Conservation (phyloP, 1,140 invertebrate species). For the Pseudomyrmex flavicornis region DNA sequence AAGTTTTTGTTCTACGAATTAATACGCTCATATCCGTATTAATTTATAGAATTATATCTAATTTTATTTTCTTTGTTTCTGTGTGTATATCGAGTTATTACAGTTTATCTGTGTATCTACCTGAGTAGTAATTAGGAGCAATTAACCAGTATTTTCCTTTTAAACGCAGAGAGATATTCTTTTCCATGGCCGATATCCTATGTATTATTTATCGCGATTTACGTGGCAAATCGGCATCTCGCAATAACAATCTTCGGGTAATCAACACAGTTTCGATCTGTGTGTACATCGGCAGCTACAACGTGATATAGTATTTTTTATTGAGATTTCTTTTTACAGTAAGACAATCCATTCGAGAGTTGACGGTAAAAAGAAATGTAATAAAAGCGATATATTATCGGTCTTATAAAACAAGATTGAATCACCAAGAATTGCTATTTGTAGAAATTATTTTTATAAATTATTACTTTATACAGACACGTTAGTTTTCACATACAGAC, state of each 20-base stretch:
- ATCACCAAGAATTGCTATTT: background rate
- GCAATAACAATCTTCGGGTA: constrained; percentile 26
- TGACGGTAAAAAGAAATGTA: background rate
- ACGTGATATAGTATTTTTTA: background rate
- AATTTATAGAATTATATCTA: constrained; percentile 42
- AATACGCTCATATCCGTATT: background rate
- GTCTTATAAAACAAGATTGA: background rate
- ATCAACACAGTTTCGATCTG: constrained; percentile 13
- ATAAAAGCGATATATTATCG: constrained; percentile 4
- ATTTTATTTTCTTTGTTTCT: constrained; percentile 25
- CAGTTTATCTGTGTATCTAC: constrained; percentile 45
- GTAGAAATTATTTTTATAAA: background rate
- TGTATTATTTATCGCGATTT: constrained; percentile 15
- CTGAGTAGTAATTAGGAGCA: constrained; percentile 28
- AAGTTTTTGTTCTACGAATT: background rate
- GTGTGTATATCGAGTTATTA: constrained; percentile 37
- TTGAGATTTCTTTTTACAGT: constrained; percentile 15
- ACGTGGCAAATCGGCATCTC: constrained; percentile 16
- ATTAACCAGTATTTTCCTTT: constrained; percentile 26
- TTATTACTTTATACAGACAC: background rate
- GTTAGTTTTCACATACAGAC: background rate
- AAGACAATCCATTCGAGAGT: constrained; percentile 25
- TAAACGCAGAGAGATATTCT: constrained; percentile 36
- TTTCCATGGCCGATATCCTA: background rate
- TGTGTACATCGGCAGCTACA: constrained; percentile 27